Evolutionary conservation across 35 echinoderm and acorn worm genomes (phyloP).

Genomic region (Apostichopus californicus): DNA sequence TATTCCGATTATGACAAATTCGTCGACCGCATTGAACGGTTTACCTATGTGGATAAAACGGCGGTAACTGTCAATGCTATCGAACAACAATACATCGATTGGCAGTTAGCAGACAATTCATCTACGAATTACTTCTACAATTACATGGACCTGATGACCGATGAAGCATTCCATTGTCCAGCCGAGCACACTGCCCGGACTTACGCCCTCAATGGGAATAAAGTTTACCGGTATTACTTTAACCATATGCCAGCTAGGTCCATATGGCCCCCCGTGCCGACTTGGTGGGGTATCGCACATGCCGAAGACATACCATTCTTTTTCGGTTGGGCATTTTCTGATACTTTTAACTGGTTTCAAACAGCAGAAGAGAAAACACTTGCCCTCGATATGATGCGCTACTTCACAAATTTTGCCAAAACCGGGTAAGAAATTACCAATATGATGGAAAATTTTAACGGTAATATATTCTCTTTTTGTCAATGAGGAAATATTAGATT

Average conservation of each 20-base stretch:
- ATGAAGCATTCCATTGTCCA: slow-evolving; percentile 61
- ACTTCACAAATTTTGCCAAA: slow-evolving; percentile 46
- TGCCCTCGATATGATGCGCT: slow-evolving; percentile 29
- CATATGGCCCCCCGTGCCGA: neutral
- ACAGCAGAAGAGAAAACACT: slow-evolving; percentile 11
- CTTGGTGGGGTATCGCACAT: slow-evolving; percentile 30
- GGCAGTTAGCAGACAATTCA: slow-evolving; percentile 54
- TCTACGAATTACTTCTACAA: slow-evolving; percentile 47
- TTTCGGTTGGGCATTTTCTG: slow-evolving; percentile 32
- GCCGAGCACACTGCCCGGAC: slow-evolving; percentile 31
- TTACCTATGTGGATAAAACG: slow-evolving; percentile 30
- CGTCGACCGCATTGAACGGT: neutral
- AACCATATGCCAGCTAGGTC: slow-evolving; percentile 61
- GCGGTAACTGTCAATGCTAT: slow-evolving; percentile 49
- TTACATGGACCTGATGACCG: slow-evolving; percentile 45
- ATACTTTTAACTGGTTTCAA: neutral
- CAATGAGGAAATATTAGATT: no score
- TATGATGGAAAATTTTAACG: no score
- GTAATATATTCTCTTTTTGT: no score
- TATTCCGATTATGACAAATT: slow-evolving; percentile 39
- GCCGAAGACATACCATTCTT: slow-evolving; percentile 46
- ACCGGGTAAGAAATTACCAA: slow-evolving; percentile 17
- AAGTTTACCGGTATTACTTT: slow-evolving; percentile 66
- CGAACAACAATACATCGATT: slow-evolving; percentile 64
- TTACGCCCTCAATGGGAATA: slow-evolving; percentile 38